Conservation (phyloP, 1,140 invertebrate species). For the Euura lappo region DNA sequence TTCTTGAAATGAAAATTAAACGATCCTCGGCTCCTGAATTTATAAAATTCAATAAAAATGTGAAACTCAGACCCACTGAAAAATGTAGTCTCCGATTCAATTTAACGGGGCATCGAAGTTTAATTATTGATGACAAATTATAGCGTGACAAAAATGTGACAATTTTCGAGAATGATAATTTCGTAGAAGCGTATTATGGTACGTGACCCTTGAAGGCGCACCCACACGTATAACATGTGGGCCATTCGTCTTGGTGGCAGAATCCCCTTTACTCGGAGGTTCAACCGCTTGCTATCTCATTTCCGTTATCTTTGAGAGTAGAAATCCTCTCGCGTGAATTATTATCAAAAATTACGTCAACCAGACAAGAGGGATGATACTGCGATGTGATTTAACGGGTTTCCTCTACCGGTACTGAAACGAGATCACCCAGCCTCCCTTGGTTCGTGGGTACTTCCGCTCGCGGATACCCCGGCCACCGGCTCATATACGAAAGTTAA, state of each 20-base stretch:
- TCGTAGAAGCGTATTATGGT: too few relatives aligned
- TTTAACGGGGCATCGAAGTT: not conserved
- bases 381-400: too few relatives aligned
- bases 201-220: too few relatives aligned
- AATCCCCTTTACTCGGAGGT: not conserved
- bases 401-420: too few relatives aligned
- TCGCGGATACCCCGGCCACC: too few relatives aligned
- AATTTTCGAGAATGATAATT: too few relatives aligned
- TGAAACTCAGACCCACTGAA: not conserved
- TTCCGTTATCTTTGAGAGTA: not conserved
- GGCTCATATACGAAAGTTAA: too few relatives aligned
- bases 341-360: not conserved
- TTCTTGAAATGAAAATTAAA: conserved; percentile 3
- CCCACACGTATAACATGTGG: not conserved
- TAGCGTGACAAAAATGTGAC: too few relatives aligned
- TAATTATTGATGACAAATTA: too few relatives aligned
- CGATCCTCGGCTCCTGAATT: not conserved
- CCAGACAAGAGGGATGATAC: not conserved
- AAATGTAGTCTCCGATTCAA: not conserved
- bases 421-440: too few relatives aligned
- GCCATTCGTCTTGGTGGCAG: not conserved
- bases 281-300: not conserved
- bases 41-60: not conserved
- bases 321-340: not conserved
- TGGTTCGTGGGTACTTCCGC: too few relatives aligned